phyloP scores from a whole-genome alignment of 2,797 vertebrate genomes.

The Hippocampus kuda region DNA sequence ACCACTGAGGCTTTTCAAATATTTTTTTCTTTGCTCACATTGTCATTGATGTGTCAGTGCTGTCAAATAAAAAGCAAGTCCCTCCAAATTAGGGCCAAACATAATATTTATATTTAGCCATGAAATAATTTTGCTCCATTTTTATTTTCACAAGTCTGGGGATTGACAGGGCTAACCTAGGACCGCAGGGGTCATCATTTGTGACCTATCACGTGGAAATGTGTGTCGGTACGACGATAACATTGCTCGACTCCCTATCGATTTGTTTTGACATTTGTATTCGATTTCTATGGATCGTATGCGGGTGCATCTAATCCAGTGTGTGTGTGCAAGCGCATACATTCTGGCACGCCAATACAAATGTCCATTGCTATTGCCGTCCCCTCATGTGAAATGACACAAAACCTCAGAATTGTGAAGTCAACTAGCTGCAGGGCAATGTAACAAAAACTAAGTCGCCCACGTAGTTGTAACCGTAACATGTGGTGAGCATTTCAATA shows the following conservation, averaged over 20 bases:
- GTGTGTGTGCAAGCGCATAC: neutral
- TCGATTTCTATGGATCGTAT: neutral
- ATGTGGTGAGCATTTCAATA: slow-evolving; percentile 11
- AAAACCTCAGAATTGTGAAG: neutral
- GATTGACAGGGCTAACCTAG: no score
- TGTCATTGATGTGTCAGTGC: neutral
- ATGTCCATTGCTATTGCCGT: neutral
- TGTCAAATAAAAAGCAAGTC: neutral
- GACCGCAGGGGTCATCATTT: no score
- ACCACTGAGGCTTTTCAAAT: neutral
- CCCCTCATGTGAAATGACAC: slow-evolving; percentile 1
- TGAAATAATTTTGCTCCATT: neutral
- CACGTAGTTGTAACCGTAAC: neutral
- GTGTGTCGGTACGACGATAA: no score
- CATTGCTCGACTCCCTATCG: no score
- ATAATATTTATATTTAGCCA: no score
- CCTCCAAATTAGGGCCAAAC: neutral
- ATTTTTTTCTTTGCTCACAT: neutral
- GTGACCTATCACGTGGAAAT: no score
- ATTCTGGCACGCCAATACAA: neutral
- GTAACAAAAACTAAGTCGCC: neutral
- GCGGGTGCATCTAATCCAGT: neutral
- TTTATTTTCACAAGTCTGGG: no score
- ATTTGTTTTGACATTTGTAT: no score
- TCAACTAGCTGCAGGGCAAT: neutral